Evolutionary conservation across 2,797 vertebrate genomes (phyloP).

Genomic region (Scomberomorus guttatus): DNA sequence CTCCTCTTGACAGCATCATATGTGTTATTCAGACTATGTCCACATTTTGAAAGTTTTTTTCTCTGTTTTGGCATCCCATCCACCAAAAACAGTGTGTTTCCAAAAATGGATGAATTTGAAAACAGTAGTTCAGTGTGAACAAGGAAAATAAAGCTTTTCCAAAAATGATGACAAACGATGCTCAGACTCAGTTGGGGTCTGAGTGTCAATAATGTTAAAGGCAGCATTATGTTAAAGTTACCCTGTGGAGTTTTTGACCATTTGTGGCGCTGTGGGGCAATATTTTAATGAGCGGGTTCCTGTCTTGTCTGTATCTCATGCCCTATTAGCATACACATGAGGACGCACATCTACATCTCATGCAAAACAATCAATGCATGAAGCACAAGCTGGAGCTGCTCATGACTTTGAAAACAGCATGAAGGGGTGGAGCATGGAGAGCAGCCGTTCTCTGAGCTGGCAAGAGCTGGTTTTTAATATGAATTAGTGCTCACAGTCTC

Average conservation of each 20-base stretch:
- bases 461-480: conserved; percentile 1
- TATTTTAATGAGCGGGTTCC: neutral
- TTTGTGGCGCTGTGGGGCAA: neutral
- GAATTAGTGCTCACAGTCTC: neutral
- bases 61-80: too few species aligned
- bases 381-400: neutral
- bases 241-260: neutral
- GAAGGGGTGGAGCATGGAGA: neutral
- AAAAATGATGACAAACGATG: too few species aligned
- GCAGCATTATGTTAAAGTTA: too few species aligned
- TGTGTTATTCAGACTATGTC: too few species aligned
- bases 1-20: neutral
- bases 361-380: neutral
- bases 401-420: neutral
- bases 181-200: too few species aligned
- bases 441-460: neutral
- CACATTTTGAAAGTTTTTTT: too few species aligned
- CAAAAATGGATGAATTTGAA: too few species aligned
- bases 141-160: neutral
- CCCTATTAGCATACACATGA: too few species aligned
- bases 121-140: neutral
- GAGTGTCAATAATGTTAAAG: too few species aligned
- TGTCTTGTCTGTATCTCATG: too few species aligned
- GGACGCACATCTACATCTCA: neutral
- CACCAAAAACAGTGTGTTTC: too few species aligned